Percentiles rank a stretch among this genome's conserved stretches.
phyloP scores from a whole-genome alignment of 2,113 vertebrate genomes.

The Lagenorhynchus albirostris region DNA sequence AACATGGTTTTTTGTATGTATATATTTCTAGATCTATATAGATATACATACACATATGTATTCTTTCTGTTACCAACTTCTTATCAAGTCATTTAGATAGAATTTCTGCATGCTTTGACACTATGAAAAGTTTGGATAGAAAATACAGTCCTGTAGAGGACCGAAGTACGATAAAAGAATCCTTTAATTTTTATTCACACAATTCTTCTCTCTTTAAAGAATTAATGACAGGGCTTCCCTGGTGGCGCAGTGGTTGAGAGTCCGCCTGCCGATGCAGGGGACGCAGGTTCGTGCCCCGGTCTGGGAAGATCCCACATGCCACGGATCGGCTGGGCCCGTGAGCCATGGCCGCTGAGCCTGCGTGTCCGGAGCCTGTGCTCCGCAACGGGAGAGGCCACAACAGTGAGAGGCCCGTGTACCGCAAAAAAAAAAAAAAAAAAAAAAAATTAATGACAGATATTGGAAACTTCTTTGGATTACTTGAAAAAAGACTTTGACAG shows the following conservation, averaged over 20 bases:
- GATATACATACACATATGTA: not conserved
- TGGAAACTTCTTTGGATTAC: not conserved
- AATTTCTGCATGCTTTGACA: not conserved
- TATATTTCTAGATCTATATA: not conserved
- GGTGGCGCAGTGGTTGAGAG: too few species aligned
- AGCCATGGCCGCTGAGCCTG: too few species aligned
- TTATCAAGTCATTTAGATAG: not conserved
- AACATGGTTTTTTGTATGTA: not conserved
- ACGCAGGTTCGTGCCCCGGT: rapidly evolving
- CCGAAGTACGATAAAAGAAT: not conserved
- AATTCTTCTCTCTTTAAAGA: not conserved
- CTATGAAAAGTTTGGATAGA: not conserved
- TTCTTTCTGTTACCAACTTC: not conserved
- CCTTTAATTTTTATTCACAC: not conserved
- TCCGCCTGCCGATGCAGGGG: too few species aligned
- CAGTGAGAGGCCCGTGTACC: too few species aligned
- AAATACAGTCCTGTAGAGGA: not conserved
- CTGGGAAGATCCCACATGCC: too few species aligned
- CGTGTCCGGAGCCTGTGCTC: too few species aligned
- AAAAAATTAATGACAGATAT: not conserved
- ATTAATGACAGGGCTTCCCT: not conserved
- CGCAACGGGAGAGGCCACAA: too few species aligned
- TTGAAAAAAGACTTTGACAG: not conserved
- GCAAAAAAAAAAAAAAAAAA: too few species aligned
- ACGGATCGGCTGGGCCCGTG: too few species aligned